A percentile compares a stretch with the other conserved stretches of the same genome.
Conservation (phyloP, 1,140 invertebrate species). For the Eumeta japonica region DNA sequence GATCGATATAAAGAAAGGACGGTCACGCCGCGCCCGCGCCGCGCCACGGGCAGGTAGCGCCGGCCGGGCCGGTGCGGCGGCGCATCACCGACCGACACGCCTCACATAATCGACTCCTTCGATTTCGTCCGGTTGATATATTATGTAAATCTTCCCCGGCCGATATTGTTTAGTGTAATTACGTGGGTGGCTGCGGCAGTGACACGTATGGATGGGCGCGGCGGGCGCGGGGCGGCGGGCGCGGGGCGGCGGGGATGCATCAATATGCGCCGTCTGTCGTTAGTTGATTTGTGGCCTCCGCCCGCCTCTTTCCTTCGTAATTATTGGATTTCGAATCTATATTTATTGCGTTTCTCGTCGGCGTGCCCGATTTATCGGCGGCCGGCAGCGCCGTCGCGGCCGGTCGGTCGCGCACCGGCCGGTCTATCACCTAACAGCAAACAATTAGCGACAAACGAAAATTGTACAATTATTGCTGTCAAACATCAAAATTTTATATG, state of each 20-base stretch:
- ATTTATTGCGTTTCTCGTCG: constrained; percentile 48
- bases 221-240: too few relatives aligned
- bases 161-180: constrained; percentile 52
- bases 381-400: too few relatives aligned
- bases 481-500: too few relatives aligned
- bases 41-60: neutral
- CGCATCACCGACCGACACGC: constrained; percentile 53
- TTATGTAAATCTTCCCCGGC: constrained; percentile 44
- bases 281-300: constrained; percentile 46
- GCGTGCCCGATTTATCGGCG: constrained; percentile 42
- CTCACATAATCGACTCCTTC: constrained; percentile 54
- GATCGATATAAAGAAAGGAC: too few relatives aligned
- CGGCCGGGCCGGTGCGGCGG: constrained; percentile 25
- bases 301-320: constrained; percentile 46
- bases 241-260: too few relatives aligned
- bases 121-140: constrained; percentile 52
- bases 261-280: constrained; percentile 40
- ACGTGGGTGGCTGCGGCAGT: constrained; percentile 51
- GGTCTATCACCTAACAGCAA: too few relatives aligned
- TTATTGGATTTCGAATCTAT: constrained; percentile 51
- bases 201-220: constrained; percentile 56
- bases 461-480: too few relatives aligned
- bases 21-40: too few relatives aligned
- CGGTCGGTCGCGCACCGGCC: too few relatives aligned
- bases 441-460: too few relatives aligned